Percentiles rank a stretch among this genome's conserved stretches.
These are phyloP conservation scores for Enteromius paludinosus DNA, from an alignment of 2,797 vertebrate species.

Conservation along the genomic window DNA sequence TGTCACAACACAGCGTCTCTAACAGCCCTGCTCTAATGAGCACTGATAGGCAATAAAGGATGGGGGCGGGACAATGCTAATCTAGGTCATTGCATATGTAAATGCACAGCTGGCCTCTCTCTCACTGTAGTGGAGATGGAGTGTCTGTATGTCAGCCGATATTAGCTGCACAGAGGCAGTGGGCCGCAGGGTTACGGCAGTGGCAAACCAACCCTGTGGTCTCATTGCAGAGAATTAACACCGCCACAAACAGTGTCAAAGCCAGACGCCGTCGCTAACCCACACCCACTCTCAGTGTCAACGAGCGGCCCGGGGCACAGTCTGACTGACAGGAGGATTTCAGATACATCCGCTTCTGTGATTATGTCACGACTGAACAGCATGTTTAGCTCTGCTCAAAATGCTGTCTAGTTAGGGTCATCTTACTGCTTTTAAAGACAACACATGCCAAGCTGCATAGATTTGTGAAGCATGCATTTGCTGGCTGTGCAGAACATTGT, in stretches of 20 bases:
- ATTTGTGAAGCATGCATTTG: background rate
- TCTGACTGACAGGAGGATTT: slow-evolving; percentile 24
- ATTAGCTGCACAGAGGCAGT: slow-evolving; percentile 74
- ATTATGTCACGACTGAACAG: background rate
- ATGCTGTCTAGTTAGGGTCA: too few relatives aligned
- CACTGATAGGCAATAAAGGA: slow-evolving; percentile 82
- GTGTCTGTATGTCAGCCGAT: slow-evolving; percentile 78
- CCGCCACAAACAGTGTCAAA: slow-evolving; percentile 69
- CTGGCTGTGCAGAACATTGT: background rate
- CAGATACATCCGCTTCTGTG: background rate
- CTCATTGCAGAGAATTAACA: slow-evolving; percentile 56
- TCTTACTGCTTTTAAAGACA: too few relatives aligned
- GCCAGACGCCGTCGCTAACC: slow-evolving; percentile 53
- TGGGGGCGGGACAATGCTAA: slow-evolving; percentile 75
- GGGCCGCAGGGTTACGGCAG: slow-evolving; percentile 61
- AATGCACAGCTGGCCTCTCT: slow-evolving; percentile 87
- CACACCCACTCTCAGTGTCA: background rate
- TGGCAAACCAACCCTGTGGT: slow-evolving; percentile 62
- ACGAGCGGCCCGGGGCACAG: background rate
- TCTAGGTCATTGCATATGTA: slow-evolving; percentile 92
- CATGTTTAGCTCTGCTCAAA: background rate
- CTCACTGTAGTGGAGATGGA: slow-evolving; percentile 75
- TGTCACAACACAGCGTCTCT: slow-evolving; percentile 52
- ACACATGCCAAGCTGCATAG: background rate
- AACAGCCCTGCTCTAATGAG: slow-evolving; percentile 78